Evolutionary conservation across 2,113 vertebrate genomes (phyloP).

Genomic region (Macheiramphus alcinus): DNA sequence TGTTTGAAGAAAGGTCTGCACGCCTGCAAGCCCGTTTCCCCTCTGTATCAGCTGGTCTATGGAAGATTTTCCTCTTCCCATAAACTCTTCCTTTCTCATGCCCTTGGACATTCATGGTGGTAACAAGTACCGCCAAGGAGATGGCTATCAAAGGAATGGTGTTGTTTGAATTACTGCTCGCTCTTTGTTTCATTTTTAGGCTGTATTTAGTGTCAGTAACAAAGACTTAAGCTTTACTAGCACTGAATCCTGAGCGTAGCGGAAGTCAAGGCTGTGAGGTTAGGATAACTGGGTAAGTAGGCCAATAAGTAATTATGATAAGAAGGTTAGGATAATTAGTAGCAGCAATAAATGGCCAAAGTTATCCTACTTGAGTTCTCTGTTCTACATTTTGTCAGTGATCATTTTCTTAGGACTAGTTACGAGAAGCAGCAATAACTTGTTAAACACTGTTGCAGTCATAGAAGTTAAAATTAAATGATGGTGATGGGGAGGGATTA

Average conservation of each 20-base stretch:
- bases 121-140: background rate
- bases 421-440: background rate
- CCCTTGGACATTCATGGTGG: background rate
- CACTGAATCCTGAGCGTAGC: background rate
- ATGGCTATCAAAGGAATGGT: background rate
- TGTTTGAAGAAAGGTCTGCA: background rate
- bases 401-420: background rate
- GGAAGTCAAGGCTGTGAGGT: slow-evolving; percentile 22
- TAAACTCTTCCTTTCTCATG: background rate
- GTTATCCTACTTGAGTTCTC: slow-evolving; percentile 15
- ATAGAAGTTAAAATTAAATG: background rate
- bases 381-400: background rate
- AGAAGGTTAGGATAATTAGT: slow-evolving; percentile 51
- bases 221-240: slow-evolving; percentile 15
- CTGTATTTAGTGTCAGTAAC: slow-evolving; percentile 12
- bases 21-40: background rate
- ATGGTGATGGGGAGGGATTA: background rate
- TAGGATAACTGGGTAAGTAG: slow-evolving; percentile 44
- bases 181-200: background rate
- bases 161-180: accelerated
- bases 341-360: slow-evolving; percentile 18
- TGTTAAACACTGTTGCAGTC: background rate
- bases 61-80: background rate
- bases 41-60: background rate
- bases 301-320: slow-evolving; percentile 60